Evolutionary conservation across 2,797 vertebrate species (phyloP).

Genomic region (Sarcophilus harrisii): DNA sequence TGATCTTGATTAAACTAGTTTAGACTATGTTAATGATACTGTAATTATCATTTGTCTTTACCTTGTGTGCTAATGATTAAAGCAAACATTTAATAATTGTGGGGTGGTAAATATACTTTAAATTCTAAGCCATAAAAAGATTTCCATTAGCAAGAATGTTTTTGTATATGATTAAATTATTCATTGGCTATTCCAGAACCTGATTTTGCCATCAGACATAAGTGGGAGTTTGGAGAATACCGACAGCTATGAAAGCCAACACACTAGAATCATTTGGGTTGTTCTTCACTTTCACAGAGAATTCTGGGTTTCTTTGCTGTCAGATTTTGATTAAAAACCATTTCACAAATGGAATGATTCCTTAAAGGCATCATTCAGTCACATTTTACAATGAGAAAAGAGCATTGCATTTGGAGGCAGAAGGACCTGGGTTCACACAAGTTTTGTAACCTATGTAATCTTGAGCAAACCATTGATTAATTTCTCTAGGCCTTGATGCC

Average conservation of each 20-base stretch:
- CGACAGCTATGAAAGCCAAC: slow-evolving; percentile 64
- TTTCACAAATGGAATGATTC: not conserved
- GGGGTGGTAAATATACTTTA: slow-evolving; percentile 58
- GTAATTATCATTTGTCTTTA: slow-evolving; percentile 67
- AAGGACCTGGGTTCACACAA: not conserved
- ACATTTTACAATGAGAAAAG: not conserved
- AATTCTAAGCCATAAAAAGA: slow-evolving; percentile 76
- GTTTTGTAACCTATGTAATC: not conserved
- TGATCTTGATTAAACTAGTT: slow-evolving; percentile 71
- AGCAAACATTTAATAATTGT: slow-evolving; percentile 74
- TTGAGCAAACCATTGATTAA: not conserved
- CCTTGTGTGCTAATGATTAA: slow-evolving; percentile 70
- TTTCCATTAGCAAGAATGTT: slow-evolving; percentile 77
- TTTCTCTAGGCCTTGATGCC: not conserved
- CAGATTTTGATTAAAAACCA: not conserved
- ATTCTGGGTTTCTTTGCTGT: slow-evolving; percentile 64
- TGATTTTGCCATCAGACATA: slow-evolving; percentile 77
- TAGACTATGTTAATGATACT: slow-evolving; percentile 59
- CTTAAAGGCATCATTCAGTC: not conserved
- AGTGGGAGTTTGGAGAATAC: slow-evolving; percentile 70
- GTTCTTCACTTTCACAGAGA: slow-evolving; percentile 48
- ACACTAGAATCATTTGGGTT: slow-evolving; percentile 58
- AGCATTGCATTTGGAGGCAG: not conserved
- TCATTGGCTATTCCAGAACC: slow-evolving; percentile 71
- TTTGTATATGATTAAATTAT: slow-evolving; percentile 73